A percentile compares a stretch with the other conserved stretches of the same genome.
Conservation (phyloP, 2,888 invertebrate genomes). For the Dicycla oo region DNA sequence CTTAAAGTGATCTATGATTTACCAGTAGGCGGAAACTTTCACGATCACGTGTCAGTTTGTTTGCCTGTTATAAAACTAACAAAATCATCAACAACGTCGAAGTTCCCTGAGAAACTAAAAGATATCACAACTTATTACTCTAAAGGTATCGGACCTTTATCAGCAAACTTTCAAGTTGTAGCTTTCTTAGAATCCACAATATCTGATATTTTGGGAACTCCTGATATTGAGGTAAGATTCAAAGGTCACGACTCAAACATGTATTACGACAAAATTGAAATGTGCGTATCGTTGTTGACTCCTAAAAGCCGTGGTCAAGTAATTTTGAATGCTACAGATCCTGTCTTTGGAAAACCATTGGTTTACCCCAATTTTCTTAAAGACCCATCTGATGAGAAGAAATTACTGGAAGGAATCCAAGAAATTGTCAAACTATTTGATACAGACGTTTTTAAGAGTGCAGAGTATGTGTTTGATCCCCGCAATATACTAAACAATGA, state of each 20-base stretch:
- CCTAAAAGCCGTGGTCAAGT: conserved; percentile 86
- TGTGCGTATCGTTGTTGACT: conserved; percentile 84
- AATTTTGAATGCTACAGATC: conserved; percentile 82
- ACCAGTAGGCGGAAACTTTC: conserved; percentile 86
- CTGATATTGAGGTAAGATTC: conserved; percentile 86
- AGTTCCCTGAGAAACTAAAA: conserved; percentile 83
- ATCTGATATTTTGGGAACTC: conserved; percentile 83
- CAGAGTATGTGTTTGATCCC: conserved; percentile 84
- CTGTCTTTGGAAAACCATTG: conserved; percentile 82
- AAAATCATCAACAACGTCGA: conserved; percentile 80
- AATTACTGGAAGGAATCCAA: conserved; percentile 84
- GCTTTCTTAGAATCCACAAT: conserved; percentile 83
- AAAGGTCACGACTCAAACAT: conserved; percentile 87
- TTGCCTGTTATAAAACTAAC: conserved; percentile 83
- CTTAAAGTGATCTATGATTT: conserved; percentile 79
- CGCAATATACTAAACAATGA: conserved; percentile 82
- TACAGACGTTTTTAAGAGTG: conserved; percentile 84
- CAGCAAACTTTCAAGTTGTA: conserved; percentile 86
- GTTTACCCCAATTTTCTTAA: conserved; percentile 87
- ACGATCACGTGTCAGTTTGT: conserved; percentile 87
- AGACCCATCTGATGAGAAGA: conserved; percentile 80
- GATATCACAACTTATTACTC: conserved; percentile 85
- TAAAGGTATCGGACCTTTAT: conserved; percentile 83
- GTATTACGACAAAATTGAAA: conserved; percentile 86
- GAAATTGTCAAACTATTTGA: conserved; percentile 85